Percentiles rank a stretch among this genome's conserved stretches.
Evolutionary conservation across 92 coral and sea anemone genomes (phyloP).

Genomic region (Montipora capitata): DNA sequence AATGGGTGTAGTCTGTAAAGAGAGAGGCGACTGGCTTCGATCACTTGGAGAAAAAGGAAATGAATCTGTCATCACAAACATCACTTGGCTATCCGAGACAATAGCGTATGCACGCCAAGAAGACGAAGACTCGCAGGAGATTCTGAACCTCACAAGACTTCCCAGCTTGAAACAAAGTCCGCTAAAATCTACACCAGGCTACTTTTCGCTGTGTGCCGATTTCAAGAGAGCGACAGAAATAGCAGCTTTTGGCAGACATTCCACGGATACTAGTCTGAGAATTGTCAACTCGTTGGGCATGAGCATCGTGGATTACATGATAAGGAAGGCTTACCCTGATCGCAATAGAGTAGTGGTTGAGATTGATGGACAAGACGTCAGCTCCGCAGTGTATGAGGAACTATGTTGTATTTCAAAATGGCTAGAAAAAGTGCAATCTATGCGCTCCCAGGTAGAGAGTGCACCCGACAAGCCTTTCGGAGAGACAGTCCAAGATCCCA

Average conservation of each 20-base stretch:
- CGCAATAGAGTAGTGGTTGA: background rate
- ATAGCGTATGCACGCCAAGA: too few species aligned
- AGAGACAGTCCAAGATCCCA: background rate
- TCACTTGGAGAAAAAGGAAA: too few species aligned
- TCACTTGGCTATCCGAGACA: too few species aligned
- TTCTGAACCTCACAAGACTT: background rate
- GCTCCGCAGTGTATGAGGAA: too few species aligned
- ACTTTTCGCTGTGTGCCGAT: background rate
- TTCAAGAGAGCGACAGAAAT: conserved; percentile 11
- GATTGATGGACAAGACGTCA: too few species aligned
- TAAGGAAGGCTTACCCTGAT: background rate
- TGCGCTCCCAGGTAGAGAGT: too few species aligned
- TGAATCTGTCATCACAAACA: too few species aligned
- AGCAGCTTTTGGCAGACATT: conserved; percentile 1
- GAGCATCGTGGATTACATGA: background rate
- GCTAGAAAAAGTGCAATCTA: too few species aligned
- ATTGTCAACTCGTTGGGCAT: background rate
- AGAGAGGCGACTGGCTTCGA: too few species aligned
- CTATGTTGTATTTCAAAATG: too few species aligned
- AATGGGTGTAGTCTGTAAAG: too few species aligned
- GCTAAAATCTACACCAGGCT: background rate
- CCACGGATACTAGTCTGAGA: background rate
- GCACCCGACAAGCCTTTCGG: background rate
- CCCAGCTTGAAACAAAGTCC: background rate
- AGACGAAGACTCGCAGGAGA: background rate